Base-by-base conservation (phyloP, 2,113 vertebrate genomes). In the Raja brachyura region DNA sequence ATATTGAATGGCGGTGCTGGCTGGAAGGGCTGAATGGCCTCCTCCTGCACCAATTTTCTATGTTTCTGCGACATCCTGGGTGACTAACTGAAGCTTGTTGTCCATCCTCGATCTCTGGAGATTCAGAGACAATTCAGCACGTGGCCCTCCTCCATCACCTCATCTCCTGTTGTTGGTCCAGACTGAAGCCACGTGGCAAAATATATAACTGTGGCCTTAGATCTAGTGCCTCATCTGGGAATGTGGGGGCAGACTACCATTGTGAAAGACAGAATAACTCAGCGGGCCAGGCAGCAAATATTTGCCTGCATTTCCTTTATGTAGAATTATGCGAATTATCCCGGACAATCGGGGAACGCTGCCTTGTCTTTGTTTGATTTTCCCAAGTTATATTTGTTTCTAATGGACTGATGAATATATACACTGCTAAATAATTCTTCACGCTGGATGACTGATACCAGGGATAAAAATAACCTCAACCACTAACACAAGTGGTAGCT, bases 391-490 rank as follows among this genome's bases (percentile, higher is more conserved):
- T 66, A 88, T 66, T 31, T 68, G 56, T n/a, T 7, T 90, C 22
- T 54, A 92, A 54, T 92, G 33, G 22, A 1, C 66, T 54, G 90
- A 73, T 92, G 63, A 92, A 73, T 54, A 20, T 54, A 20, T 92
- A 74, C 31, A 7, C 68, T 73, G 90, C 33, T 70, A 25, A 92
- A 25, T 74, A 25, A 73, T 54, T 92, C 90, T 73, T 70, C 68
- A 31, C 90, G 48, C 90, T 22, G 48, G 22, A 28, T 74, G 86
- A 68, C 86, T 90, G 88, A 22, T 48, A 39, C 28, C 16, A 92
- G 66, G 39, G 33, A 70, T 68, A 74, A 74, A 92, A 92, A 48
- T 92, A 92, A 92, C 73, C 33, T 73, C 66, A 70, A 73, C 22
- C 8, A 48, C 20, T 20, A 48, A 73, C 39, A 92, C 66, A 92